These are phyloP conservation scores for Drosophila pegasa DNA, from an alignment of 2,888 invertebrate species.

Conservation along the genomic window DNA sequence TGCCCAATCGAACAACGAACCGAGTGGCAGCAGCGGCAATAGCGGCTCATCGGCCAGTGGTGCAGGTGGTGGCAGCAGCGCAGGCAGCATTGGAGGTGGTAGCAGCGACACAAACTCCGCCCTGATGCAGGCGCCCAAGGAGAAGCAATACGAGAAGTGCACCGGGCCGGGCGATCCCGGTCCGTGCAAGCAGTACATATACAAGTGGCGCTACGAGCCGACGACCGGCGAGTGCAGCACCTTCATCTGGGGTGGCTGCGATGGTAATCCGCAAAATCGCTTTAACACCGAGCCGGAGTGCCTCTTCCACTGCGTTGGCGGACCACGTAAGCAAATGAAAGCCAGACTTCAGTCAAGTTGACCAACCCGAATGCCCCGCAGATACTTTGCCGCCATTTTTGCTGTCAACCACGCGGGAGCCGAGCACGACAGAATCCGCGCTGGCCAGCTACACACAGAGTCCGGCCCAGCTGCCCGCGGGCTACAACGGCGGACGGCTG, in stretches of 20 bases:
- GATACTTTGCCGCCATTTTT: slow-evolving; percentile 87
- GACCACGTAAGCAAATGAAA: slow-evolving; percentile 85
- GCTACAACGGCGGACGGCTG: slow-evolving; percentile 47
- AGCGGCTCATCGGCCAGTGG: slow-evolving; percentile 24
- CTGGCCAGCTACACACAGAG: slow-evolving; percentile 73
- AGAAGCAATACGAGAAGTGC: slow-evolving; percentile 84
- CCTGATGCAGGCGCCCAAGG: slow-evolving; percentile 75
- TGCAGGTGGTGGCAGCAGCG: slow-evolving; percentile 27
- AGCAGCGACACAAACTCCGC: slow-evolving; percentile 63
- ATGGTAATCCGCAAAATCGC: slow-evolving; percentile 88
- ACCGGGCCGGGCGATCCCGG: slow-evolving; percentile 86
- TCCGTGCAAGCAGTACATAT: slow-evolving; percentile 88
- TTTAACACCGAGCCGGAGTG: slow-evolving; percentile 89
- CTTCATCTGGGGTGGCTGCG: slow-evolving; percentile 90
- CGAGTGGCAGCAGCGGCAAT: slow-evolving; percentile 38
- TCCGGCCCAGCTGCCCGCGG: slow-evolving; percentile 57
- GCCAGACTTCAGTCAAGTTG: neutral
- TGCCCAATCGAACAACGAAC: slow-evolving; percentile 38
- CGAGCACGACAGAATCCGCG: slow-evolving; percentile 86
- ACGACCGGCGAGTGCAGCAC: slow-evolving; percentile 87
- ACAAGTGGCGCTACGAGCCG: slow-evolving; percentile 89
- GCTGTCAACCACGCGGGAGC: slow-evolving; percentile 85
- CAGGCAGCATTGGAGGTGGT: slow-evolving; percentile 6
- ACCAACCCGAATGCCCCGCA: slow-evolving; percentile 54
- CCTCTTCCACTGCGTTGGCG: slow-evolving; percentile 88